phyloP scores from a whole-genome alignment of 2,797 vertebrate genomes.

The Lophius americanus region DNA sequence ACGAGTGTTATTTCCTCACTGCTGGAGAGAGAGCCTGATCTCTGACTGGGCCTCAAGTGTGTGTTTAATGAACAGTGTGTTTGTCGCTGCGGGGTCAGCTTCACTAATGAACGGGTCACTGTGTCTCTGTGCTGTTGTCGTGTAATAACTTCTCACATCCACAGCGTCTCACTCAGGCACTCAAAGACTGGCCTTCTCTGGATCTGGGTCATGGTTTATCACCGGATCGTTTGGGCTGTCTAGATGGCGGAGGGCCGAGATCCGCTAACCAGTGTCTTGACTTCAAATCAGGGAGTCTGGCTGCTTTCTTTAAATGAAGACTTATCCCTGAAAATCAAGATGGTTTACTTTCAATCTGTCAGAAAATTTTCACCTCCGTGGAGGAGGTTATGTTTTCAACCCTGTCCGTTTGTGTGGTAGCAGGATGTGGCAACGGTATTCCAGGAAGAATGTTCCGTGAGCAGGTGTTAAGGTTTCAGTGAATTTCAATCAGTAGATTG shows the following conservation, averaged over 20 bases:
- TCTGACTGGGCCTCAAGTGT: conserved; percentile 59
- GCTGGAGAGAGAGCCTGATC: conserved; percentile 49
- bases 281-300: conserved; percentile 9
- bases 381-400: no score
- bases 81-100: conserved; percentile 58
- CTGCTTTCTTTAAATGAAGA: neutral
- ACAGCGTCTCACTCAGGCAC: conserved; percentile 7
- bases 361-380: neutral
- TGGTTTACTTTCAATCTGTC: neutral
- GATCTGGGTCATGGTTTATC: conserved; percentile 37
- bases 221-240: conserved; percentile 39
- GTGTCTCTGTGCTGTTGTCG: conserved; percentile 11
- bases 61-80: conserved; percentile 71
- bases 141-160: conserved; percentile 53
- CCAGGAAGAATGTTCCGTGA: no score
- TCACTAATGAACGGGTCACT: conserved; percentile 62
- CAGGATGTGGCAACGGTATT: no score
- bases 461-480: no score
- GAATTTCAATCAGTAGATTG: no score
- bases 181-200: conserved; percentile 15
- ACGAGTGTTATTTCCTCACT: conserved; percentile 43
- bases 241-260: conserved; percentile 25
- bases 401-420: no score
- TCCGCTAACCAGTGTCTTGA: conserved; percentile 1
- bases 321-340: no score